Base-by-base conservation (phyloP, 2,888 invertebrate species). In the Epistrophe eligans region DNA sequence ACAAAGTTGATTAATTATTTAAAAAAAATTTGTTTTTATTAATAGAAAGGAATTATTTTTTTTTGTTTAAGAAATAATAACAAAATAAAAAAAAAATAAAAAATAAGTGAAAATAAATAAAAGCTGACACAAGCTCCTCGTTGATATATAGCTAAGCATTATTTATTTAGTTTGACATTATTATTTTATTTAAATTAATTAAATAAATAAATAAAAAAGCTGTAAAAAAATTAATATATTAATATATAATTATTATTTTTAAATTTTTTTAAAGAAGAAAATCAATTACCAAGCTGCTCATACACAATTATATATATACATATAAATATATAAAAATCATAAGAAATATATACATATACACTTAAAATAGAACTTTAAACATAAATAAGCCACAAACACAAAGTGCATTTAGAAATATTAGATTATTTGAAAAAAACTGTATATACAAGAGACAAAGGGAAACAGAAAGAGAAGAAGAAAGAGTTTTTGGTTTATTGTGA, bases 41-140 rank as follows among this genome's bases (percentile, higher is more conserved):
- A 40, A 19, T 19, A 40, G 38, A 45, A 45, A 40, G 3, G 4
- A 43, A 62, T 13, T 10, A 6, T 40, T 11, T 66, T 17, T 48
- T 35, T 32, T n/a, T 2, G 32, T 17, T 48, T 17, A 35, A 17
- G 17, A 50, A 67, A 67, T 50, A 82, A 88, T 83, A 79, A 66
- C 57, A 72, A 40, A 40, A 11, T 17, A 35, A 13, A 19, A 17
- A 17, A 35, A 17, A 10, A 17, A 35, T n/a, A 58, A 35, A 24
- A 15, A 57, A 32, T n/a, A 32, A 45, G 8, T n/a, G 9, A 58
- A 38, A 43, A 43, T 15, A 62, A 40, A 60, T 10, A 66, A 50
- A 74, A 74, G 55, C 55, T 40, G 40, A 43, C 11, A 28, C 38
- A 70, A 70, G 55, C 55, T 55, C 55, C 70, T 67, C n/a, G 40